A percentile compares a stretch with the other conserved stretches of the same genome.
phyloP scores from a whole-genome alignment of 2,113 vertebrate species.

The Mormyrus iriodes region DNA sequence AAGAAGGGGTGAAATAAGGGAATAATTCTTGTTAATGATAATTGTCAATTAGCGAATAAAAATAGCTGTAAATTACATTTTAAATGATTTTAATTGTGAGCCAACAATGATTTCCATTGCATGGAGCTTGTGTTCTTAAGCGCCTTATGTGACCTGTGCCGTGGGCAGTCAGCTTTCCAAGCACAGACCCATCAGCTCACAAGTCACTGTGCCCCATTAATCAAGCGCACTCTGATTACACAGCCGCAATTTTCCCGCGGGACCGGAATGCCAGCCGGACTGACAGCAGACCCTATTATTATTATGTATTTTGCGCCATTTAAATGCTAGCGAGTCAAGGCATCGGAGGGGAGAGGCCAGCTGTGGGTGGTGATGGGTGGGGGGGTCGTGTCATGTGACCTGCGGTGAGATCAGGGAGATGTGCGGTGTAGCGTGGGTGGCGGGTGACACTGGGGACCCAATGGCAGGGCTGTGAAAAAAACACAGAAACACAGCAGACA shows the following conservation, averaged over 20 bases:
- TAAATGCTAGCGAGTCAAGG: neutral
- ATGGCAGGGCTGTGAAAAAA: neutral
- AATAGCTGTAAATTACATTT: neutral
- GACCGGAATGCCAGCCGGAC: neutral
- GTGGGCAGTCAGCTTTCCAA: neutral
- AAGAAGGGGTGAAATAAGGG: neutral
- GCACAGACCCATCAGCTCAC: neutral
- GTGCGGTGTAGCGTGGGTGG: neutral
- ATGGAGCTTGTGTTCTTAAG: neutral
- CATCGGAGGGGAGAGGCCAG: neutral
- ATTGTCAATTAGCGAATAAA: neutral
- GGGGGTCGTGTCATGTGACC: neutral
- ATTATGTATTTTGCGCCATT: neutral
- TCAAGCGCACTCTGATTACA: neutral
- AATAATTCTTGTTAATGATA: neutral
- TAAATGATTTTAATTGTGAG: neutral
- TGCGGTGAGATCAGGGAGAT: neutral
- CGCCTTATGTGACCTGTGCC: neutral
- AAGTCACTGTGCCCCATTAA: neutral
- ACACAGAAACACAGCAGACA: neutral
- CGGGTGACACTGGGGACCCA: neutral
- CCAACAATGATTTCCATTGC: neutral
- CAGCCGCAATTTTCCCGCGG: neutral
- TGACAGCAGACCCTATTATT: neutral
- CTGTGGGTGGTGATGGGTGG: neutral